A percentile compares a stretch with the other conserved stretches of the same genome.
Evolutionary conservation across 2,888 invertebrate genomes (phyloP).

Genomic region (Itoplectis maculator): DNA sequence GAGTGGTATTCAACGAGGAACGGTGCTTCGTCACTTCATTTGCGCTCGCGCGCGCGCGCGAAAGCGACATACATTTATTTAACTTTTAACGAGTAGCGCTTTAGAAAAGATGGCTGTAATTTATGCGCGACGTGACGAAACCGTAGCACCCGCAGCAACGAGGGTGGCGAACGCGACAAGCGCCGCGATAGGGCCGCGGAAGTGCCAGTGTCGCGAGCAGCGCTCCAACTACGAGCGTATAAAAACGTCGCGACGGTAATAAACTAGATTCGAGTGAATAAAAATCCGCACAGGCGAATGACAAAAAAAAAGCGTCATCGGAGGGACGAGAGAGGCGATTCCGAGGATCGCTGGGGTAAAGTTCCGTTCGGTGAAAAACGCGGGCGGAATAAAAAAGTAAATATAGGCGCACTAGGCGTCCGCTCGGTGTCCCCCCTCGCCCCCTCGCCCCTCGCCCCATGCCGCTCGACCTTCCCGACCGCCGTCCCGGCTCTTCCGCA

Average conservation of each 20-base stretch:
- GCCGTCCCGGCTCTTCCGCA: not conserved
- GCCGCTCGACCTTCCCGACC: too few relatives aligned
- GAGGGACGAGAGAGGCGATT: constrained; percentile 22
- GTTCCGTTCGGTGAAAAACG: constrained; percentile 67
- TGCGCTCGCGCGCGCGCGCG: not conserved
- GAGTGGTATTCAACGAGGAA: not conserved
- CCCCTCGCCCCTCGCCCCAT: too few relatives aligned
- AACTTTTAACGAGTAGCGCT: constrained; percentile 60
- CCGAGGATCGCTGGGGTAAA: constrained; percentile 16
- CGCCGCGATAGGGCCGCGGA: not conserved
- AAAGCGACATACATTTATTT: constrained; percentile 44
- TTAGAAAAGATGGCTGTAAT: constrained; percentile 59
- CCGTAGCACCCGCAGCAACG: not conserved
- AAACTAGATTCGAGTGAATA: constrained; percentile 67
- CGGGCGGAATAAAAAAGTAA: constrained; percentile 68
- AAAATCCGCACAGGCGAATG: constrained; percentile 53
- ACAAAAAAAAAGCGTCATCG: constrained; percentile 4
- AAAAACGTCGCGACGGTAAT: constrained; percentile 65
- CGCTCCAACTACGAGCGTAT: constrained; percentile 27
- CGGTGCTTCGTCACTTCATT: constrained; percentile 8
- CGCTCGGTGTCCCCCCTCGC: too few relatives aligned
- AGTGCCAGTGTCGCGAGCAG: not conserved
- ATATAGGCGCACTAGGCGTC: constrained; percentile 43
- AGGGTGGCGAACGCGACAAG: constrained; percentile 27
- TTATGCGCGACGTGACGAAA: constrained; percentile 55